Conservation (phyloP, 2,888 invertebrate genomes). For the Sabellastarte sp. region DNA sequence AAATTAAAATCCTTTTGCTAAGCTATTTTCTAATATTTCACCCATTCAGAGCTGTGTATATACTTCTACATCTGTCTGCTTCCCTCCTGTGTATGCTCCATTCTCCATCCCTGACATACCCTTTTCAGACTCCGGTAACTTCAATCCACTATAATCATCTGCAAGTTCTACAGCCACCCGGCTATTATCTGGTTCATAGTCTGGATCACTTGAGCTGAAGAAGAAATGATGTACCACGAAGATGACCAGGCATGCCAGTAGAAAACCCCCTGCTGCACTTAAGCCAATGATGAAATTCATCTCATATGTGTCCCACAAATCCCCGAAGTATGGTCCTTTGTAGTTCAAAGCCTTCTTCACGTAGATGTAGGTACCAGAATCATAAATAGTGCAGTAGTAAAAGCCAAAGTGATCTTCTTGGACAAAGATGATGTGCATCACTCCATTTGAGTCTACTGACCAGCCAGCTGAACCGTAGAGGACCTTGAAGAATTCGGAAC, state of each 20-base stretch:
- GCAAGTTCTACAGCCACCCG: no score
- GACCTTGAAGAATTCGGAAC: conserved; percentile 5
- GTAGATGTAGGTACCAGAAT: not conserved
- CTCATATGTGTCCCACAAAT: conserved; percentile 20
- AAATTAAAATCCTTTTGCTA: no score
- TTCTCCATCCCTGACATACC: no score
- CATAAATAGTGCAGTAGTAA: conserved; percentile 16
- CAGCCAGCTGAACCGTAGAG: conserved; percentile 20
- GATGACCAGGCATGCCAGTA: conserved; percentile 2
- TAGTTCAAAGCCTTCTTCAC: conserved; percentile 23
- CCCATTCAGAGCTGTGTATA: no score
- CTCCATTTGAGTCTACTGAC: not conserved
- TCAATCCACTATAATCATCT: no score
- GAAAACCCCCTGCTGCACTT: conserved; percentile 4
- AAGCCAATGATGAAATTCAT: conserved; percentile 11
- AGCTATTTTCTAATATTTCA: no score
- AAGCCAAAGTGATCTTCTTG: conserved; percentile 21
- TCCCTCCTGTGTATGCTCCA: no score
- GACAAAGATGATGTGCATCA: conserved; percentile 2
- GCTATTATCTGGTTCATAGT: no score
- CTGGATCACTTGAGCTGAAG: not conserved
- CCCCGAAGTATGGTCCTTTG: conserved; percentile 22
- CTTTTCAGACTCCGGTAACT: no score
- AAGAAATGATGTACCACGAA: conserved; percentile 6
- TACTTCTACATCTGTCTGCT: no score